A percentile compares a stretch with the other conserved stretches of the same genome.
Conservation (phyloP, 2,797 vertebrate species). For the Danionella dracula region DNA sequence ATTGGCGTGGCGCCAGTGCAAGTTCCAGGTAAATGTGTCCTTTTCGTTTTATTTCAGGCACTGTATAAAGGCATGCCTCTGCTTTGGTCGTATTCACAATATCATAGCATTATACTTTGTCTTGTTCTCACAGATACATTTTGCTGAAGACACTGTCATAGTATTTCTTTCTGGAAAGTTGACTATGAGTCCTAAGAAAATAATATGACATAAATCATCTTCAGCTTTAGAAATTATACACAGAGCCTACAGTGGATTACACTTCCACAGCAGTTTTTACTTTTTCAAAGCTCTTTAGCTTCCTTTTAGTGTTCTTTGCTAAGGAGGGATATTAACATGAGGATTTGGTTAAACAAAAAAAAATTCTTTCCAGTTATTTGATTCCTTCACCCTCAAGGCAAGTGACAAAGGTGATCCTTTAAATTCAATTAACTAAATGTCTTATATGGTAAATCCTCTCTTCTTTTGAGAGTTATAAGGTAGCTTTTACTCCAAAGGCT, state of each 20-base stretch:
- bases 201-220: conserved; percentile 40
- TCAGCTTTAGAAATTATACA: conserved; percentile 41
- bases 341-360: conserved; percentile 21
- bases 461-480: background rate
- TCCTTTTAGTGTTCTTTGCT: conserved; percentile 17
- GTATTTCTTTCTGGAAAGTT: background rate
- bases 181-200: background rate
- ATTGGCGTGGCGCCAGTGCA: too few species aligned
- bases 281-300: conserved; percentile 46
- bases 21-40: too few species aligned
- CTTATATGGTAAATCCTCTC: background rate
- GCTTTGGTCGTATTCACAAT: too few species aligned
- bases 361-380: background rate
- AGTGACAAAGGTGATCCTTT: background rate
- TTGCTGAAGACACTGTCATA: background rate
- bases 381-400: background rate
- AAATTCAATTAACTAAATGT: background rate
- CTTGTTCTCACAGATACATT: background rate
- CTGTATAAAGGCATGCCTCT: too few species aligned
- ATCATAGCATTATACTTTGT: too few species aligned
- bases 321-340: conserved; percentile 21
- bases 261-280: conserved; percentile 38
- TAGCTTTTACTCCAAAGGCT: background rate
- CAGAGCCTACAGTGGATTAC: conserved; percentile 48
- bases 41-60: too few species aligned